These are phyloP conservation scores for Harlomillsia oculata DNA, from an alignment of 1,140 invertebrate genomes.

Conservation along the genomic window DNA sequence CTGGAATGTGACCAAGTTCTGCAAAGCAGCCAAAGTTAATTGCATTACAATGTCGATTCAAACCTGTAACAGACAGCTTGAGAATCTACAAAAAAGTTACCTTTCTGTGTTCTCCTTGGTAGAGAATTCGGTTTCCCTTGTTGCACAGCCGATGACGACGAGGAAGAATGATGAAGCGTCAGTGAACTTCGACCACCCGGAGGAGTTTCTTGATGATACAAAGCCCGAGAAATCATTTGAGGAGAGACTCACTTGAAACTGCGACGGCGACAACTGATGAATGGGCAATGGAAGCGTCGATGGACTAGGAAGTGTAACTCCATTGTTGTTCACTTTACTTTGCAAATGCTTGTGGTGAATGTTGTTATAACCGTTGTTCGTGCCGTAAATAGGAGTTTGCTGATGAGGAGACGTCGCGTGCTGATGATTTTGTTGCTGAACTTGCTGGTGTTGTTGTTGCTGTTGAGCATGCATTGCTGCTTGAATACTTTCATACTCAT, in stretches of 20 bases:
- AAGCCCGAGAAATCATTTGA: constrained; percentile 42
- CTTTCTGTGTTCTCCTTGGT: constrained; percentile 27
- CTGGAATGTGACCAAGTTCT: constrained; percentile 1
- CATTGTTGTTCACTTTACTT: constrained; percentile 26
- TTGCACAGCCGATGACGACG: constrained; percentile 31
- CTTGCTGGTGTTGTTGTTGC: constrained; percentile 35
- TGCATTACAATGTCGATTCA: neutral
- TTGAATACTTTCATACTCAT: constrained; percentile 70
- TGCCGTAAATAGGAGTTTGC: constrained; percentile 35
- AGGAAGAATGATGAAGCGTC: constrained; percentile 29
- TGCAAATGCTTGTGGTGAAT: constrained; percentile 10
- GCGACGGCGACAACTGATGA: constrained; percentile 26
- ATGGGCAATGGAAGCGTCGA: constrained; percentile 18
- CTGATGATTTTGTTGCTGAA: constrained; percentile 10
- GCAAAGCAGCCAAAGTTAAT: neutral
- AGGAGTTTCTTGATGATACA: constrained; percentile 33
- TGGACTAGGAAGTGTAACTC: constrained; percentile 34
- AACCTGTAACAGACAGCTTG: neutral
- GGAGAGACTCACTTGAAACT: constrained; percentile 37
- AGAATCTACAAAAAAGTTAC: constrained; percentile 1
- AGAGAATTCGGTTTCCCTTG: constrained; percentile 30
- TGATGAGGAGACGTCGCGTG: constrained; percentile 33
- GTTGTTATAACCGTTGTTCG: too few relatives aligned
- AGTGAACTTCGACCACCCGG: constrained; percentile 5
- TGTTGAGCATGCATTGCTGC: constrained; percentile 41